phyloP scores from a whole-genome alignment of 2,797 vertebrate genomes.

The Hemitrygon akajei region DNA sequence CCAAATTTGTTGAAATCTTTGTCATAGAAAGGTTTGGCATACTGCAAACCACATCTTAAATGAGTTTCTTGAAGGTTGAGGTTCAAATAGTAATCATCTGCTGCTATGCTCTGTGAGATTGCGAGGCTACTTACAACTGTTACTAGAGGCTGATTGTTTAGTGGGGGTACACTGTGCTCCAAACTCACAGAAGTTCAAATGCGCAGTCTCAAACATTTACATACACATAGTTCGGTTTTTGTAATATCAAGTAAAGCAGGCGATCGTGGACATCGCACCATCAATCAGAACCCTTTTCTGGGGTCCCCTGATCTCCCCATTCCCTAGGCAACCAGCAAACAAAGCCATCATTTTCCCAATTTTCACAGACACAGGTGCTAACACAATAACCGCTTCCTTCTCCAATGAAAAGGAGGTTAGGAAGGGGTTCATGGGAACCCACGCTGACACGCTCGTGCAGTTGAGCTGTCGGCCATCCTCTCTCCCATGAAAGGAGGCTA shows the following conservation, averaged over 20 bases:
- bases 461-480: constrained; percentile 74
- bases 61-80: too few species aligned
- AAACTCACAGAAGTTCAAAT: constrained; percentile 28
- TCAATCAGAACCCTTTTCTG: constrained; percentile 32
- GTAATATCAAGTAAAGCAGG: constrained; percentile 36
- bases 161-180: background rate
- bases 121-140: constrained; percentile 1
- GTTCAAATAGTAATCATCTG: background rate
- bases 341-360: constrained; percentile 84
- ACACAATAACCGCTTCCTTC: constrained; percentile 75
- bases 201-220: constrained; percentile 33
- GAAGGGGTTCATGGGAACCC: constrained; percentile 74
- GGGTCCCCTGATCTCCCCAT: constrained; percentile 42
- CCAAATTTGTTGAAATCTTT: background rate
- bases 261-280: constrained; percentile 31
- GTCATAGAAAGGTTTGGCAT: background rate
- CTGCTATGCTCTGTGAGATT: background rate
- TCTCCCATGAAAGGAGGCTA: constrained; percentile 71
- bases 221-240: constrained; percentile 24
- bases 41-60: background rate
- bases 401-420: constrained; percentile 72
- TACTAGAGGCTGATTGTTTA: constrained; percentile 19
- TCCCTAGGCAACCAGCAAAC: constrained; percentile 64
- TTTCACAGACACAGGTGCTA: constrained; percentile 81
- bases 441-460: constrained; percentile 69